These are phyloP conservation scores for Graphium colonna DNA, from an alignment of 2,888 invertebrate genomes.

Conservation along the genomic window DNA sequence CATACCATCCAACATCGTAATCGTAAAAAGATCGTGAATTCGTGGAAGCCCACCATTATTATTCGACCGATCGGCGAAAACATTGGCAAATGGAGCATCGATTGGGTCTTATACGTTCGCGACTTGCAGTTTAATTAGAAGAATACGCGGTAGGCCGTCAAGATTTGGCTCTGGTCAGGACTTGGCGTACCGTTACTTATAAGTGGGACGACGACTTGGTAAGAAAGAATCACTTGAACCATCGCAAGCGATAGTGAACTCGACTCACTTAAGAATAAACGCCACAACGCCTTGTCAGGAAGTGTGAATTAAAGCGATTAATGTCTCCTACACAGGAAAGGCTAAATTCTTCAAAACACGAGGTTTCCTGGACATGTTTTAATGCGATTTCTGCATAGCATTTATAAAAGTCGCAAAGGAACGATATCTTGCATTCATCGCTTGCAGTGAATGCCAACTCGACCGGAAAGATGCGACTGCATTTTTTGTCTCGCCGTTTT, in stretches of 20 bases:
- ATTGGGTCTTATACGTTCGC: conserved; percentile 10
- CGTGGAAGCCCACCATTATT: too few species aligned
- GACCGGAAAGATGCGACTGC: not conserved
- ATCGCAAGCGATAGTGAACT: conserved; percentile 14
- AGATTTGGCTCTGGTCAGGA: conserved; percentile 42
- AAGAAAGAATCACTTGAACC: conserved; percentile 35
- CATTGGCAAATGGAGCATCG: conserved; percentile 6
- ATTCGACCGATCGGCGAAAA: not conserved
- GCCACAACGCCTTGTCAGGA: not conserved
- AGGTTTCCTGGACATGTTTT: not conserved
- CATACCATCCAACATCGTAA: too few species aligned
- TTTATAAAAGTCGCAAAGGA: not conserved
- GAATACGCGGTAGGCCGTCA: conserved; percentile 21
- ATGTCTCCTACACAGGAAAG: not conserved
- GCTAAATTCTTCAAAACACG: not conserved
- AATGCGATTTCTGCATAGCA: not conserved
- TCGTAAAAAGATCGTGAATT: too few species aligned
- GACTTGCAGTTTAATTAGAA: conserved; percentile 22
- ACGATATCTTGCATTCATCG: not conserved
- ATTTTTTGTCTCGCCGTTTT: too few species aligned
- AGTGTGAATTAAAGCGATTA: not conserved
- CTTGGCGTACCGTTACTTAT: conserved; percentile 51
- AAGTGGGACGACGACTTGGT: conserved; percentile 46
- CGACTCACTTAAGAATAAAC: not conserved
- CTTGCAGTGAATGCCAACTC: too few species aligned